Evolutionary conservation across 2,888 invertebrate species (phyloP), one percentile per base, ranked within the genome.

Genomic region (Alloplasta piceator): DNA sequence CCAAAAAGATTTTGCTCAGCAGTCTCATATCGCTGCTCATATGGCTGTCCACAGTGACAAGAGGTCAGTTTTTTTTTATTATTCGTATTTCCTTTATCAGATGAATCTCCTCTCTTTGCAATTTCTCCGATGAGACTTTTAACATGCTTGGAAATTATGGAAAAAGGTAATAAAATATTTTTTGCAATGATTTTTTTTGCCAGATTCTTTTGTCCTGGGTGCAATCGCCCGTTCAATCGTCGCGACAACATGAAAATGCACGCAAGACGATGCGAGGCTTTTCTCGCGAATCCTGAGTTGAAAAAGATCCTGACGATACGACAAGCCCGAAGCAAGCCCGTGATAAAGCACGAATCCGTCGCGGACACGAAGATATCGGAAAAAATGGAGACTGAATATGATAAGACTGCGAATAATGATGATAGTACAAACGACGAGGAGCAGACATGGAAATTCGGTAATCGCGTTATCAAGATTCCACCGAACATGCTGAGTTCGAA

Each of bases 241-340:
- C 88, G 88, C 14, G 91, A 91, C 67, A 91, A 91, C 76, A 91
- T 91, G 90, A 91, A 90, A 66, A 86, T 88, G 46, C 90, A 91
- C 16, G 87, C 89, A 4, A 90, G 87, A 82, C 85, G 88, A 5
- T 90, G 90, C 68, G 85, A 86, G 26, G 10, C 67, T 4, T 89
- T 90, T 70, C 78, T 86, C 16, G 85, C 86, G 0, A 87, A 90
- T 82, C 90, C 89, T 4, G 84, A 86, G n/a, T 73, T 89, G 5
- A 84, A 85, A 52, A 72, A 79, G 26, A 68, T 86, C 0, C 73
- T 88, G n/a, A 48, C 16, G n/a, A 38, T 50, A 12, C 82, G 82
- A 55, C 50, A 48, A 60, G 16, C 55, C 9, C 36, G 58, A 43
- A 73, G 70, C 41, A 71, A 78, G n/a, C 16, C 36, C 2, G 16